Conservation (phyloP, 2,113 vertebrate genomes). For the Macrotis lagotis region DNA sequence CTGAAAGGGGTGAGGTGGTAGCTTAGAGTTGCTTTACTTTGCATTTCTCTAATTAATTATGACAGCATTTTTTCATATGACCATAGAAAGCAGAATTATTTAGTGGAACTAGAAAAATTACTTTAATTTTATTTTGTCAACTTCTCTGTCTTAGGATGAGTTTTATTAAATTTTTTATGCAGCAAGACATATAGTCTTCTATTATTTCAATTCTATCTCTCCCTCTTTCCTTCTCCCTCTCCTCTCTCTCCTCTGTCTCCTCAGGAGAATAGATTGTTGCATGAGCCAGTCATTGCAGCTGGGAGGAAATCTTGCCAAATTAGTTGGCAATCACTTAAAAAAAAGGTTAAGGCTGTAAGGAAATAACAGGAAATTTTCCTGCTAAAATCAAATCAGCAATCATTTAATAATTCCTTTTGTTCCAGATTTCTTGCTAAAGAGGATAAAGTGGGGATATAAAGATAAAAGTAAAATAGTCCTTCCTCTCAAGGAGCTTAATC, state of each 20-base stretch:
- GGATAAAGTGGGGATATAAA: not conserved
- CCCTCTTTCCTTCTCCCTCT: not conserved
- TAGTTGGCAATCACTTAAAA: not conserved
- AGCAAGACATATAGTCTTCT: not conserved
- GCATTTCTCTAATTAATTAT: too few relatives aligned
- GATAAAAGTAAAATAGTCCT: not conserved
- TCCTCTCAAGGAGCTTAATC: not conserved
- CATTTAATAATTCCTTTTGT: not conserved
- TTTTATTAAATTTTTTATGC: not conserved
- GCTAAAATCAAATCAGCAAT: not conserved
- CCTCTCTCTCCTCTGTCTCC: not conserved
- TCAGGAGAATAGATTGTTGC: not conserved
- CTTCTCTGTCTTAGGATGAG: not conserved
- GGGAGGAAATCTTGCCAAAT: not conserved
- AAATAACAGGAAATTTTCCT: not conserved
- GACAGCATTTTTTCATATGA: too few relatives aligned
- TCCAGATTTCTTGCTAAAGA: not conserved
- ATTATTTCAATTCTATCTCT: not conserved
- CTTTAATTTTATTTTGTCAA: not conserved
- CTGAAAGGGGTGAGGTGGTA: too few relatives aligned
- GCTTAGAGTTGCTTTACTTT: too few relatives aligned
- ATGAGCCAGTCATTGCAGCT: not conserved
- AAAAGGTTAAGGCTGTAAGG: not conserved
- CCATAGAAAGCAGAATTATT: not conserved
- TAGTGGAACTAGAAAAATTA: not conserved